A percentile compares a stretch with the other conserved stretches of the same genome.
Conservation (phyloP, 2,888 invertebrate genomes). For the Philopedon plagiatum region DNA sequence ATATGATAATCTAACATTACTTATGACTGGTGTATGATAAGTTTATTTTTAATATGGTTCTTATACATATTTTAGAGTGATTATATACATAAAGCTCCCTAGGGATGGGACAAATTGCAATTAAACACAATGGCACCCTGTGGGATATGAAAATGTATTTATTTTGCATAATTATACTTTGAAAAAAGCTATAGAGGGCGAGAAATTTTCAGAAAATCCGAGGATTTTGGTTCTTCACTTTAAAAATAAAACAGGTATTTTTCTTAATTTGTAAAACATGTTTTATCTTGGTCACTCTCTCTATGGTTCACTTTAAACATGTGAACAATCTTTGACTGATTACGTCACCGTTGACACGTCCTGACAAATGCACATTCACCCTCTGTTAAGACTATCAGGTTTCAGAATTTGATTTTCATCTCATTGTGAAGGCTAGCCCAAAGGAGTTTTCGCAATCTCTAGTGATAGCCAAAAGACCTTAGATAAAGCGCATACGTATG, state of each 20-base stretch:
- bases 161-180: no score
- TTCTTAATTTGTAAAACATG: no score
- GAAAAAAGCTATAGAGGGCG: no score
- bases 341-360: constrained; percentile 40
- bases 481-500: no score
- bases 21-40: background rate
- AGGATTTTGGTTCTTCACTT: no score
- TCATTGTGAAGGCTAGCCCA: background rate
- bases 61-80: background rate
- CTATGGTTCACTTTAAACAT: background rate
- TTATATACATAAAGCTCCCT: background rate
- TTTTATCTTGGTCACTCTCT: no score
- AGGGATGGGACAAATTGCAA: background rate
- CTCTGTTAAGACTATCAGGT: constrained; percentile 38
- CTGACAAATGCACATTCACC: constrained; percentile 50
- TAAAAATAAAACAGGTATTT: no score
- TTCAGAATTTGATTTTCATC: constrained; percentile 32
- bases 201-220: no score
- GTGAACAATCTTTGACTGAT: background rate
- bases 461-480: no score
- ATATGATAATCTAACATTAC: constrained; percentile 4
- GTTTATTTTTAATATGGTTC: constrained; percentile 6
- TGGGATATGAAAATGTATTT: no score
- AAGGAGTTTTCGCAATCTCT: constrained; percentile 14
- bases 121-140: no score